phyloP scores from a whole-genome alignment of 2,888 invertebrate species.

The Beris chalybata region DNA sequence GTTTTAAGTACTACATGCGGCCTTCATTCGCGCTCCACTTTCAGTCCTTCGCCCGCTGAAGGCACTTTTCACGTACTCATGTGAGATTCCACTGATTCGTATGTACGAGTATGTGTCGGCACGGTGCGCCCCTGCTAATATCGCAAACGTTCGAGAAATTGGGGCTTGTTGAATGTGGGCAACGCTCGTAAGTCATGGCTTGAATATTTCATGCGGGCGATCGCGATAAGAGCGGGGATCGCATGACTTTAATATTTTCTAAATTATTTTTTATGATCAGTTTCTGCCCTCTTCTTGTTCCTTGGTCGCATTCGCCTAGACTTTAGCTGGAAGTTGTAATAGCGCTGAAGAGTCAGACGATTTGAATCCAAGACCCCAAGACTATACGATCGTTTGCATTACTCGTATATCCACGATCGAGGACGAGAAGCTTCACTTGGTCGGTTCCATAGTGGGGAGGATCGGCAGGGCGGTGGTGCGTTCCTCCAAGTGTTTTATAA shows the following conservation, averaged over 20 bases:
- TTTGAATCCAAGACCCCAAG: too few relatives aligned
- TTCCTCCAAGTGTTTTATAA: slow-evolving; percentile 1
- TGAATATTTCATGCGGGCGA: slow-evolving; percentile 11
- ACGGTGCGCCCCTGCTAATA: slow-evolving; percentile 15
- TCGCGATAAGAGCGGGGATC: slow-evolving; percentile 28
- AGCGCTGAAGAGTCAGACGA: not conserved
- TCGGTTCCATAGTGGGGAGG: not conserved
- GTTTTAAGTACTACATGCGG: not conserved
- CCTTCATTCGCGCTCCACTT: not conserved
- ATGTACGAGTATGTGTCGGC: not conserved
- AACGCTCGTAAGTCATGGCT: not conserved
- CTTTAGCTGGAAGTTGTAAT: not conserved
- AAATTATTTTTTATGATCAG: not conserved
- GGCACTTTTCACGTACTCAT: slow-evolving; percentile 12
- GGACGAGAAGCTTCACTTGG: slow-evolving; percentile 2
- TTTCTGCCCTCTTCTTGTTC: not conserved
- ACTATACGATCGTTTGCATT: not conserved
- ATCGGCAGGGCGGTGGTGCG: slow-evolving; percentile 1
- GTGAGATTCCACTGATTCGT: not conserved
- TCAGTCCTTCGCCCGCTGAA: slow-evolving; percentile 11
- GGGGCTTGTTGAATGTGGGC: slow-evolving; percentile 27
- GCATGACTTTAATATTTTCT: slow-evolving; percentile 1
- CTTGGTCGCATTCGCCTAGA: slow-evolving; percentile 1
- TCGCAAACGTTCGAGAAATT: slow-evolving; percentile 6
- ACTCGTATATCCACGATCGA: not conserved